These are phyloP conservation scores for Corydoras maculifer DNA, from an alignment of 2,113 vertebrate genomes.

Conservation along the genomic window DNA sequence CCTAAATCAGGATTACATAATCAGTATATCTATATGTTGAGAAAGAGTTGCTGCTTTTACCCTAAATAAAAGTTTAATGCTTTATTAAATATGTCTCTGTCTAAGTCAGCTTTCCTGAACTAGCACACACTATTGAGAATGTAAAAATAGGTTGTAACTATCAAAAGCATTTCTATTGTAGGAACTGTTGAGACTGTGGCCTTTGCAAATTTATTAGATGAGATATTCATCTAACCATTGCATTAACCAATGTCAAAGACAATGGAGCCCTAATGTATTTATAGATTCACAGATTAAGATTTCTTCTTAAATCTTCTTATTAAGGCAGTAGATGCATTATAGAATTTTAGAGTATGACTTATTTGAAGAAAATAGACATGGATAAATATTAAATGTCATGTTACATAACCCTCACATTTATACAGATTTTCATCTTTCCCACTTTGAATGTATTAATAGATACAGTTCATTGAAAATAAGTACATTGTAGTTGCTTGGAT, in stretches of 20 bases:
- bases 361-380: slow-evolving; percentile 23
- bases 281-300: slow-evolving; percentile 36
- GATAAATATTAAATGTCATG: slow-evolving; percentile 12
- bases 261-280: slow-evolving; percentile 46
- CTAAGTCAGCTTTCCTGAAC: too few relatives aligned
- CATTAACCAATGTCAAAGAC: slow-evolving; percentile 47
- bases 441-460: too few relatives aligned
- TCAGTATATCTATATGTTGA: neutral
- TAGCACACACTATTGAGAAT: slow-evolving; percentile 24
- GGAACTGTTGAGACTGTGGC: slow-evolving; percentile 41
- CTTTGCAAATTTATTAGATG: slow-evolving; percentile 48
- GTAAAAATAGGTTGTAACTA: slow-evolving; percentile 45
- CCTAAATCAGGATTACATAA: slow-evolving; percentile 5
- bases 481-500: too few relatives aligned
- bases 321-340: slow-evolving; percentile 9
- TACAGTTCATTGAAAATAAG: too few relatives aligned
- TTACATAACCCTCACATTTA: slow-evolving; percentile 11
- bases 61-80: slow-evolving; percentile 2
- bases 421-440: neutral
- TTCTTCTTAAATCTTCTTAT: slow-evolving; percentile 32
- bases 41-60: neutral
- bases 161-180: slow-evolving; percentile 50
- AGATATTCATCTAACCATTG: slow-evolving; percentile 50
- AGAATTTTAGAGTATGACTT: slow-evolving; percentile 36
- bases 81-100: neutral